Percentiles rank a stretch among this genome's conserved stretches.
These are phyloP conservation scores for Scaptomyza caliginosa DNA, from an alignment of 2,888 invertebrate species.

Conservation along the genomic window DNA sequence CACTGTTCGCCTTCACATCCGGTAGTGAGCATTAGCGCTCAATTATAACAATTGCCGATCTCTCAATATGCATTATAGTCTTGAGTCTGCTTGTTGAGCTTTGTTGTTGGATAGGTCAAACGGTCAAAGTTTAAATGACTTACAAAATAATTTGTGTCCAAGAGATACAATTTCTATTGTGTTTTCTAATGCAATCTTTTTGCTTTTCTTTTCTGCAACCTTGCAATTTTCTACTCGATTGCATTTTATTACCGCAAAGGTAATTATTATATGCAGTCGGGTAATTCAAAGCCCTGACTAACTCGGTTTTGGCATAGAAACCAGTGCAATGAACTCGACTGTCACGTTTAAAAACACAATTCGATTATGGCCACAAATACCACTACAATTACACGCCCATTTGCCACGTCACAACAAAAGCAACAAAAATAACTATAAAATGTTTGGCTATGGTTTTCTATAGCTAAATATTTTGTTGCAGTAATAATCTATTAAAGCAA, in stretches of 20 bases:
- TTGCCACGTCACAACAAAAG: slow-evolving; percentile 31
- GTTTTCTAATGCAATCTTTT: slow-evolving; percentile 23
- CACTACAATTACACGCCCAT: slow-evolving; percentile 46
- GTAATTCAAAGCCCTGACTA: slow-evolving; percentile 53
- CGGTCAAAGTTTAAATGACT: slow-evolving; percentile 24
- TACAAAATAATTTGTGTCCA: slow-evolving; percentile 3
- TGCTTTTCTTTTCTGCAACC: slow-evolving; percentile 54
- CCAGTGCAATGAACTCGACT: slow-evolving; percentile 56
- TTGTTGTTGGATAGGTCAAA: neutral
- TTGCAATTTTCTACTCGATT: slow-evolving; percentile 70
- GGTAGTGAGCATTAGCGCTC: slow-evolving; percentile 38
- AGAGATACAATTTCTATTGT: slow-evolving; percentile 5
- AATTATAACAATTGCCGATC: slow-evolving; percentile 35
- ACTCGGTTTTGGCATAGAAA: slow-evolving; percentile 49
- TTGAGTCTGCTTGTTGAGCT: slow-evolving; percentile 10
- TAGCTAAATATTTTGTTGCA: slow-evolving; percentile 12
- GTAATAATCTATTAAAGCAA: neutral
- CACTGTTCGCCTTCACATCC: slow-evolving; percentile 47
- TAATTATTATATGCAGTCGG: slow-evolving; percentile 43
- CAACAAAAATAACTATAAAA: slow-evolving; percentile 3
- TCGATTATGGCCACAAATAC: slow-evolving; percentile 44
- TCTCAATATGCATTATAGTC: slow-evolving; percentile 40
- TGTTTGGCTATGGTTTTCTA: slow-evolving; percentile 23
- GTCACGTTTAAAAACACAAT: slow-evolving; percentile 47
- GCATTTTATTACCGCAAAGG: slow-evolving; percentile 59